A percentile compares a stretch with the other conserved stretches of the same genome.
These are phyloP conservation scores for Bucorvus abyssinicus DNA, from an alignment of 2,797 vertebrate genomes.

Conservation along the genomic window DNA sequence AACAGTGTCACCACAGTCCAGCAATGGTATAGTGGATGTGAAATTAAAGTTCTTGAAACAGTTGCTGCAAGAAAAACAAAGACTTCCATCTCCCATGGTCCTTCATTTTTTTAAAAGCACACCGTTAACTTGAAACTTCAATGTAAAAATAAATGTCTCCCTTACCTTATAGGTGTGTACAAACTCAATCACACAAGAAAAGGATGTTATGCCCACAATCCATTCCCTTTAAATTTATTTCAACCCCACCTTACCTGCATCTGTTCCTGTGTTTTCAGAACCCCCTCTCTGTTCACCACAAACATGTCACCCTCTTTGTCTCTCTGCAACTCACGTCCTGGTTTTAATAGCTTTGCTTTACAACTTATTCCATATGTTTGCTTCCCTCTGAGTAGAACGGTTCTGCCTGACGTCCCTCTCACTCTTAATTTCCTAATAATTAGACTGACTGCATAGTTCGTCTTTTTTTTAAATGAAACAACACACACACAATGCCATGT, in stretches of 20 bases:
- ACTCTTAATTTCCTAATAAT: constrained; percentile 40
- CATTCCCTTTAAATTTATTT: not conserved
- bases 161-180: not conserved
- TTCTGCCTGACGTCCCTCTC: constrained; percentile 5
- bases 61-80: not conserved
- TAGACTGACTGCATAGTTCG: not conserved
- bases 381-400: not conserved
- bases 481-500: not conserved
- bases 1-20: not conserved
- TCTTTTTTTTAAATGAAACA: not conserved
- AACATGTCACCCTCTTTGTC: not conserved
- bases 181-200: not conserved
- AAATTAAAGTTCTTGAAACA: not conserved
- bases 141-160: not conserved
- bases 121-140: not conserved
- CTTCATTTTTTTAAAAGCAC: not conserved
- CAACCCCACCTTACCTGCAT: not conserved
- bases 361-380: constrained; percentile 20
- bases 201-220: not conserved
- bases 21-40: not conserved
- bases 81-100: not conserved
- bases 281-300: not conserved
- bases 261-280: not conserved
- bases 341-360: constrained; percentile 18
- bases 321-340: not conserved